Conservation (phyloP, 2,888 invertebrate species). For the Drosophila acutilabella region DNA sequence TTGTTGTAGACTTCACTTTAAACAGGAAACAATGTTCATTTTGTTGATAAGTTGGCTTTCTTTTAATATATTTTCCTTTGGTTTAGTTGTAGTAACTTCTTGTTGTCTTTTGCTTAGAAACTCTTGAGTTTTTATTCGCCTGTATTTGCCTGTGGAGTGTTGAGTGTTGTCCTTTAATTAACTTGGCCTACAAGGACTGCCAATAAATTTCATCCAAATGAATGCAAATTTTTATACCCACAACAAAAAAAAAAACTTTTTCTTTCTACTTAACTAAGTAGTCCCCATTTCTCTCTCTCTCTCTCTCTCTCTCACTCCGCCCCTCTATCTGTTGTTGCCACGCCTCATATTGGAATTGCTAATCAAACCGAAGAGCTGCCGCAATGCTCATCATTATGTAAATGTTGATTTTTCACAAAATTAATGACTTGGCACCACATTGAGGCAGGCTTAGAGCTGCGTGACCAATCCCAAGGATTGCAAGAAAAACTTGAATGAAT, state of each 20-base stretch:
- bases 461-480: slow-evolving; percentile 26
- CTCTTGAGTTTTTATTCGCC: slow-evolving; percentile 29
- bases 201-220: slow-evolving; percentile 31
- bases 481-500: not conserved
- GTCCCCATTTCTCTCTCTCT: slow-evolving; percentile 9
- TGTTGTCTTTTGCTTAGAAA: slow-evolving; percentile 36
- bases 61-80: slow-evolving; percentile 26
- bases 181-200: slow-evolving; percentile 23
- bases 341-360: slow-evolving; percentile 54
- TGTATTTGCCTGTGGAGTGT: slow-evolving; percentile 31
- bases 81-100: slow-evolving; percentile 45
- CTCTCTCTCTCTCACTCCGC: not conserved
- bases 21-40: slow-evolving; percentile 62
- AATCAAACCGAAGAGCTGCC: slow-evolving; percentile 62
- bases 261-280: slow-evolving; percentile 26
- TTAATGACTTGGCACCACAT: slow-evolving; percentile 69
- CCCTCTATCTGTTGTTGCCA: slow-evolving; percentile 28
- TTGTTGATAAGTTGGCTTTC: slow-evolving; percentile 18
- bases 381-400: slow-evolving; percentile 64
- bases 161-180: slow-evolving; percentile 41
- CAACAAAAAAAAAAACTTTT: slow-evolving; percentile 27
- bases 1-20: slow-evolving; percentile 58
- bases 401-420: slow-evolving; percentile 68
- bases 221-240: slow-evolving; percentile 38
- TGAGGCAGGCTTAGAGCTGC: slow-evolving; percentile 42